Evolutionary conservation across 2,888 invertebrate species (phyloP), one percentile per base, ranked within the genome.

Genomic region (Pachycephus smyrnensis): DNA sequence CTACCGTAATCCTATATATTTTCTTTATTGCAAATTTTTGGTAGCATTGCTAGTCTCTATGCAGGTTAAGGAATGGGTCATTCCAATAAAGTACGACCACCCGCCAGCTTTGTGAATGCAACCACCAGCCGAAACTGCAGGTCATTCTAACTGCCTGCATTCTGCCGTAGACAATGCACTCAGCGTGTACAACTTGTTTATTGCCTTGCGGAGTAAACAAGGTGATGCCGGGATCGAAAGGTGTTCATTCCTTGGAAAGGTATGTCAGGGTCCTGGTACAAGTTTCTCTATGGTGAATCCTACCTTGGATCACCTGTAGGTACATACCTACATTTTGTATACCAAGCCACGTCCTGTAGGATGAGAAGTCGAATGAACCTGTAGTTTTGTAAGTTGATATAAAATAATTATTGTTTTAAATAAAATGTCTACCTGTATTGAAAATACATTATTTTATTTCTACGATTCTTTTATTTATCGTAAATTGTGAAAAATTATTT

Each of bases 41-140:
- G 1, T 15, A 23, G 23, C 9, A 35, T 9, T 55, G 23, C 55
- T 9, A 9, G 55, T 55, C 23, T 3, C 23, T 55, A 23, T 55
- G 23, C 55, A 55, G 55, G 55, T 55, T 23, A 2, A 23, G 9
- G 55, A 55, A 55, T 55, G 55, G 55, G 55, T 23, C 55, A 55
- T 55, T 23, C 23, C 55, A 84, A 80, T 79, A 78, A 80, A 79
- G 80, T 76, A 79, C 82, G 82, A 82, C 73, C 68, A 77, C 79
- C 77, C 83, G 79, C 75, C 76, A 73, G 69, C 76, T 37, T 78
- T 73, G 87, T 88, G 88, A 89, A 90, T 89, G 88, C 86, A 82
- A 83, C 86, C 87, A 89, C 87, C 88, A 88, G 89, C 84, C 84
- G 82, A 86, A 89, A 85, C 84, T 76, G 68, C 37, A 36, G 36